Base-by-base conservation (phyloP, 2,113 vertebrate species). In the Cheirogaleus medius region DNA sequence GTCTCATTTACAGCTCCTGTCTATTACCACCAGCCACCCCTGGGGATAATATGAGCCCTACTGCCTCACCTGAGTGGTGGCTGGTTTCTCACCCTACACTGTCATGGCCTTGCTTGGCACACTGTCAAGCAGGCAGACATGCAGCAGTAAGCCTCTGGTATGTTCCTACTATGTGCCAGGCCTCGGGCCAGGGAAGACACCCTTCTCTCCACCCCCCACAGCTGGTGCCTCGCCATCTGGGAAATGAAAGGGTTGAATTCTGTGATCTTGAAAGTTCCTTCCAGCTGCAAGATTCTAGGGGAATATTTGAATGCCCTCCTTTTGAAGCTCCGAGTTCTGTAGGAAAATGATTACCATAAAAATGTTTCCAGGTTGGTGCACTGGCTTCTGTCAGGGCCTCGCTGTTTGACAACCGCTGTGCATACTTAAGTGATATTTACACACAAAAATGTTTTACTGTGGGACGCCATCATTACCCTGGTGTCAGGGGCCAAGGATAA, bases 401-500 rank as follows among this genome's bases (percentile, higher is more conserved):
- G 15, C 69, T 90, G 94, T 96, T 97, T 97, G 91, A 97, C 93
- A 97, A 95, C 34, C 29, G 17, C 76, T 94, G 37, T 94, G 91
- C 71, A 73, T 91, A 90, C 89, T 95, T 95, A 93, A 98, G 89
- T 96, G 93, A 95, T 93, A 92, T 94, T 97, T 97, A 96, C 89
- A 94, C n/a, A 17, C 56, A 97, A 87, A 97, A 89, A 81, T 91
- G 82, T 93, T 95, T 95, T 80, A 92, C 77, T 87, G 66, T n/a
- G 66, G 66, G 66, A 86, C 0, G 1, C 71, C 97, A 95, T 95
- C 76, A 60, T 81, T 95, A 44, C 52, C 25, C 64, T n/a, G 15
- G 44, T 77, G 76, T 94, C 77, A 93, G 86, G 86, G 88, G 89
- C 85, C 95, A 96, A 97, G 78, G 81, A 94, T 63, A 88, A 95